Evolutionary conservation across 2,113 vertebrate genomes (phyloP), one percentile per base, ranked within the genome.

Genomic region (Probosciger aterrimus): DNA sequence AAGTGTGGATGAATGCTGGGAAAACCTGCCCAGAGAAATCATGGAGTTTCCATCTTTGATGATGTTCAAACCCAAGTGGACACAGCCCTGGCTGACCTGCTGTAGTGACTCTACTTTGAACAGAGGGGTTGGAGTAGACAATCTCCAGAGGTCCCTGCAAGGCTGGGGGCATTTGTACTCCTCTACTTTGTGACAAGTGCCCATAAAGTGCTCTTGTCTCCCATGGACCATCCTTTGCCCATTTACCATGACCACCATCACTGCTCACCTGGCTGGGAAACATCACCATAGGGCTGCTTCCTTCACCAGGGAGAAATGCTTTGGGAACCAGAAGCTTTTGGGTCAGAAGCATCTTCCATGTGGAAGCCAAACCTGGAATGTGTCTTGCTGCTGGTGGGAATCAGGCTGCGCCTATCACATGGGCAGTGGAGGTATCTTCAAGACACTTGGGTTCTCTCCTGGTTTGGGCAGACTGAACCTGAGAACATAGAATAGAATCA

Each of bases 91-190:
- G 33, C 7, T 59, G 57, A 59, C 22, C 33, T 59, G 57, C 33
- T 59, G 57, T 59, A 35, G 33, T 35, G 57, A 59, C 57, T 35
- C 33, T 24, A 35, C 57, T 59, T 59, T 10, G 33, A 35, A 35
- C 22, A 16, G 57, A 35, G 33, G 22, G 9, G 22, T 24, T 59
- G 57, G 57, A 59, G 20, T 35, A 35, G 57, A 35, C 57, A 35
- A 16, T 35, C 33, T 59, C 57, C 57, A 59, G 35, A 64, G 31
- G 37, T 44, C 5, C 20, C 10, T 46, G 44, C 28, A 9, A 63
- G 24, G 18, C 25, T 23, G 8, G 8, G 37, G 4, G 4, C 17
- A 5, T 84, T 84, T 18, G 15, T 1, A 0, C 46, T 41, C n/a
- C n/a, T 52, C 50, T 35, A 39, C 50, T 41, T 60, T 67, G 49